Evolutionary conservation across 2,888 invertebrate genomes (phyloP).

Genomic region (Eupithecia pulchellata): DNA sequence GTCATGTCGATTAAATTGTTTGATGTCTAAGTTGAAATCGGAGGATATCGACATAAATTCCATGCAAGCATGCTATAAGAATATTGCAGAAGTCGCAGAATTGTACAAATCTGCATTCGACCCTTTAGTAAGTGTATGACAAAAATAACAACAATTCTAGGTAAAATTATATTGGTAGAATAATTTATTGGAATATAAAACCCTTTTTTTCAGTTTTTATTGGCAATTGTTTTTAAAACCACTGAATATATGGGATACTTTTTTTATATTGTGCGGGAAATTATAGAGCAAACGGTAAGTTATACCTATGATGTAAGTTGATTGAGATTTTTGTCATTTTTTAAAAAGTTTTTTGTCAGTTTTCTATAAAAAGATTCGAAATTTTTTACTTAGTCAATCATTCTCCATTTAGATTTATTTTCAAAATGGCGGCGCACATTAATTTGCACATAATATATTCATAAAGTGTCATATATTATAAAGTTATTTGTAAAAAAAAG

Average conservation of each 20-base stretch:
- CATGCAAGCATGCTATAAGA: not conserved
- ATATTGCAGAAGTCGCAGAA: not conserved
- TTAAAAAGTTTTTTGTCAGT: too few relatives aligned
- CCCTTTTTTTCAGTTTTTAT: not conserved
- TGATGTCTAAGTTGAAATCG: not conserved
- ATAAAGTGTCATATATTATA: too few relatives aligned
- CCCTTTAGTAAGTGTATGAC: constrained; percentile 6
- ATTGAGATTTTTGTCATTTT: too few relatives aligned
- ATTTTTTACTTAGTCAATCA: too few relatives aligned
- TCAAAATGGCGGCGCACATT: too few relatives aligned
- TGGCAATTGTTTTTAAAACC: not conserved
- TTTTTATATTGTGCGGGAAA: not conserved
- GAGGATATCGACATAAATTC: not conserved
- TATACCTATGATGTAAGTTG: too few relatives aligned
- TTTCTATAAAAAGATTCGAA: too few relatives aligned
- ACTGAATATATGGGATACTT: not conserved
- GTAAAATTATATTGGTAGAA: not conserved
- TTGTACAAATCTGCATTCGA: constrained; percentile 4
- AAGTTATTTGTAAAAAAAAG: too few relatives aligned
- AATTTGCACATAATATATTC: too few relatives aligned
- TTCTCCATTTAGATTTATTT: too few relatives aligned
- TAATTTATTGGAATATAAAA: not conserved
- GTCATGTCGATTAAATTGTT: not conserved
- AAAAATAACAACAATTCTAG: too few relatives aligned
- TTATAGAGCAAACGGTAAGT: not conserved